phyloP scores from a whole-genome alignment of 2,113 vertebrate species.

The Cyrtonyx montezumae region DNA sequence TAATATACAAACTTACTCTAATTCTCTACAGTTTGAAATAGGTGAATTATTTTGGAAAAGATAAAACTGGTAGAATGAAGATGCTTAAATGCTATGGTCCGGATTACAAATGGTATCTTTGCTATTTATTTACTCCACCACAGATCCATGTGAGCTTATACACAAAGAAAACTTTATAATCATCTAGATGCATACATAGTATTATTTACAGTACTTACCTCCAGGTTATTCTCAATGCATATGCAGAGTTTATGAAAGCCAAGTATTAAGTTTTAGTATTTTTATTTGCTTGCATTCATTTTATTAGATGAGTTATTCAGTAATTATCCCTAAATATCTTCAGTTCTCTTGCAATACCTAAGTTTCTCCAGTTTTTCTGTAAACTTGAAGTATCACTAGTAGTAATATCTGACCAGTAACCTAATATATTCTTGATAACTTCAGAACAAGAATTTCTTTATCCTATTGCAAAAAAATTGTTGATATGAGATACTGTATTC shows the following conservation, averaged over 20 bases:
- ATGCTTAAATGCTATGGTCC: neutral
- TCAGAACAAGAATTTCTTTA: neutral
- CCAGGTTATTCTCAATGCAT: neutral
- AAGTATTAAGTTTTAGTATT: neutral
- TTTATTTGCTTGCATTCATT: neutral
- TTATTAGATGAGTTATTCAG: neutral
- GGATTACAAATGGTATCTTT: neutral
- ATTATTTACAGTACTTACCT: neutral
- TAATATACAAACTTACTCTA: neutral
- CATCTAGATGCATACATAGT: neutral
- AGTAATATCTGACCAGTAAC: neutral
- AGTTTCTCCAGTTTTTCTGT: neutral
- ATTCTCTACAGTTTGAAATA: neutral
- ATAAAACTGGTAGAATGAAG: neutral
- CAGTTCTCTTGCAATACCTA: neutral
- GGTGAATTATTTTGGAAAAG: neutral
- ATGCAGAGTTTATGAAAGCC: neutral
- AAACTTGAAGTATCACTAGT: neutral
- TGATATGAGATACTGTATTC: neutral
- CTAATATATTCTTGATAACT: neutral
- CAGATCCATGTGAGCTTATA: neutral
- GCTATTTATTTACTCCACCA: neutral
- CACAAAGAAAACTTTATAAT: neutral
- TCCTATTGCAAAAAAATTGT: neutral
- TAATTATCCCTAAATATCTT: neutral